Conservation (phyloP, 2,888 invertebrate species). For the Drosophila longiperda region DNA sequence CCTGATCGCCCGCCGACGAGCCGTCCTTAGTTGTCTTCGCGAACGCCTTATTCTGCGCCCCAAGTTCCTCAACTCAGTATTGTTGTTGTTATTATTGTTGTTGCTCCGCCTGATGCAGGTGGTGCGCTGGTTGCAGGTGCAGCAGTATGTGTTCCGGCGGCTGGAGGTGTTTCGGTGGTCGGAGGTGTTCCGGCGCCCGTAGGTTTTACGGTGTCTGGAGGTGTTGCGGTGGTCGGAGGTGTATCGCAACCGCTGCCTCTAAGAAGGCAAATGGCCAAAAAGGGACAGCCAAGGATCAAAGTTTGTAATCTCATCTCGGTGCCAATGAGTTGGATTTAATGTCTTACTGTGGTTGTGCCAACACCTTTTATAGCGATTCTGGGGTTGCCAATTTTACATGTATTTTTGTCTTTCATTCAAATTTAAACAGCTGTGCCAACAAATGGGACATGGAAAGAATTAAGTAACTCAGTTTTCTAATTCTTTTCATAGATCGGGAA, state of each 20-base stretch:
- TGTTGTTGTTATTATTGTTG: too few species aligned
- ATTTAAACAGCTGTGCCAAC: conserved; percentile 4
- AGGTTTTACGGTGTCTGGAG: too few species aligned
- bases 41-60: too few species aligned
- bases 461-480: background rate
- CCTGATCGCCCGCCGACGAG: too few species aligned
- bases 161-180: too few species aligned
- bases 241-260: background rate
- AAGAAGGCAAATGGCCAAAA: conserved; percentile 11
- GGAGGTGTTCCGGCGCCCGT: too few species aligned
- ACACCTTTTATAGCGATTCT: conserved; percentile 16
- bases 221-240: too few species aligned
- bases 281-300: conserved; percentile 13
- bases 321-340: background rate
- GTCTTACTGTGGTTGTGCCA: background rate
- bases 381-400: background rate
- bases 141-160: too few species aligned
- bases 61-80: too few species aligned
- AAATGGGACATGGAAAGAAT: background rate
- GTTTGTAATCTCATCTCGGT: conserved; percentile 16
- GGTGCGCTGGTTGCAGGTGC: too few species aligned
- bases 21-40: too few species aligned
- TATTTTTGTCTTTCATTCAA: background rate
- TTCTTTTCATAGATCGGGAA: background rate
- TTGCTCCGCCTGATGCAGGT: too few species aligned